These are phyloP conservation scores for Noctua janthina DNA, from an alignment of 2,888 invertebrate genomes.

Conservation along the genomic window DNA sequence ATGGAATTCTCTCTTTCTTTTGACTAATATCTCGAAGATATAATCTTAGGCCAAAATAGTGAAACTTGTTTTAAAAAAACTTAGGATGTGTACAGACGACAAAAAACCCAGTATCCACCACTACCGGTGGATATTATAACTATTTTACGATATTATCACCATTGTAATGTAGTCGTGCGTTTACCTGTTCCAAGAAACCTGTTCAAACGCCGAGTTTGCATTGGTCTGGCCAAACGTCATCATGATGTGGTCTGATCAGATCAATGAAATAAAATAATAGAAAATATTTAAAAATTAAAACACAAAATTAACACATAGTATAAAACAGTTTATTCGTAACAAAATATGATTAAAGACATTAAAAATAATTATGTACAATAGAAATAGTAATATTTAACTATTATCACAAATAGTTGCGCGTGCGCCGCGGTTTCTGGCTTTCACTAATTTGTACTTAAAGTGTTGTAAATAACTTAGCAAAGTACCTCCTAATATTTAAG, in stretches of 20 bases:
- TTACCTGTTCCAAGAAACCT: too few species aligned
- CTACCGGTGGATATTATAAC: too few species aligned
- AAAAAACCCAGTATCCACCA: too few species aligned
- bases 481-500: constrained; percentile 22
- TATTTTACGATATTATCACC: too few species aligned
- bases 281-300: constrained; percentile 26
- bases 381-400: constrained; percentile 63
- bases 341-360: constrained; percentile 66
- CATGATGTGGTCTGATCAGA: background rate
- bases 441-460: constrained; percentile 63
- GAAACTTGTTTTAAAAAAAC: too few species aligned
- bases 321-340: constrained; percentile 70
- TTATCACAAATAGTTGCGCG: constrained; percentile 63
- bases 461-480: constrained; percentile 40
- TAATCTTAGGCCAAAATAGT: background rate
- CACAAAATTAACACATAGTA: constrained; percentile 47
- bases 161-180: too few species aligned
- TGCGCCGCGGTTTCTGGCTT: constrained; percentile 30
- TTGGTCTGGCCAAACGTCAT: too few species aligned
- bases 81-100: too few species aligned
- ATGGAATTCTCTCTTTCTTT: too few species aligned
- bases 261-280: background rate
- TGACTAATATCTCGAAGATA: too few species aligned
- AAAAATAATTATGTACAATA: constrained; percentile 69
- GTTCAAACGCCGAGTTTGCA: too few species aligned